Percentiles rank a stretch among this genome's conserved stretches.
Evolutionary conservation across 2,797 vertebrate species (phyloP).

Genomic region (Sebastiscus tertius): DNA sequence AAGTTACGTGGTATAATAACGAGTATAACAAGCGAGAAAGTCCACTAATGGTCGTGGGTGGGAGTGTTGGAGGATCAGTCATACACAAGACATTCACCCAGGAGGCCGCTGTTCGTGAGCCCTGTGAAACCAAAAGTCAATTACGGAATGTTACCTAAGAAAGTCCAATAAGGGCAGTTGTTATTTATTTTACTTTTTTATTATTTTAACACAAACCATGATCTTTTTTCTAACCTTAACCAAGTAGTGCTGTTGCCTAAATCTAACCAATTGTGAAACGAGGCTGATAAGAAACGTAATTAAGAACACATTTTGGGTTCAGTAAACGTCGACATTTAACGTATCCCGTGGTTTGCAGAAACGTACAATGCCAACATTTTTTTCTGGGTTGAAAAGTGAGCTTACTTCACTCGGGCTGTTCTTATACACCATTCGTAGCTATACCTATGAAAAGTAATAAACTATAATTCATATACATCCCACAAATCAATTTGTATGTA

Average conservation of each 20-base stretch:
- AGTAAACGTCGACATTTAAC: too few relatives aligned
- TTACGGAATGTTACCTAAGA: neutral
- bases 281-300: neutral
- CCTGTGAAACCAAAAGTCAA: neutral
- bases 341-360: neutral
- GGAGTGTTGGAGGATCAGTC: too few relatives aligned
- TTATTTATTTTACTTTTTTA: neutral
- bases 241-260: neutral
- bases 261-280: neutral
- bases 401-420: neutral
- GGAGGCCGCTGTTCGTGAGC: accelerated
- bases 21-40: too few relatives aligned
- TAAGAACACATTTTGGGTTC: too few relatives aligned
- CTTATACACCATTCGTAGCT: too few relatives aligned
- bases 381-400: neutral
- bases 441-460: too few relatives aligned
- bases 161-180: too few relatives aligned
- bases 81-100: too few relatives aligned
- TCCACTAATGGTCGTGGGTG: neutral
- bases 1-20: neutral
- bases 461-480: too few relatives aligned
- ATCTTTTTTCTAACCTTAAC: neutral
- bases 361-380: neutral
- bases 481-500: too few relatives aligned
- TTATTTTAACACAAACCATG: neutral